A percentile compares a stretch with the other conserved stretches of the same genome.
These are phyloP conservation scores for Cassiopea xamachana DNA, from an alignment of 30 jellyfish, hydroid and myxozoan species.

Conservation along the genomic window DNA sequence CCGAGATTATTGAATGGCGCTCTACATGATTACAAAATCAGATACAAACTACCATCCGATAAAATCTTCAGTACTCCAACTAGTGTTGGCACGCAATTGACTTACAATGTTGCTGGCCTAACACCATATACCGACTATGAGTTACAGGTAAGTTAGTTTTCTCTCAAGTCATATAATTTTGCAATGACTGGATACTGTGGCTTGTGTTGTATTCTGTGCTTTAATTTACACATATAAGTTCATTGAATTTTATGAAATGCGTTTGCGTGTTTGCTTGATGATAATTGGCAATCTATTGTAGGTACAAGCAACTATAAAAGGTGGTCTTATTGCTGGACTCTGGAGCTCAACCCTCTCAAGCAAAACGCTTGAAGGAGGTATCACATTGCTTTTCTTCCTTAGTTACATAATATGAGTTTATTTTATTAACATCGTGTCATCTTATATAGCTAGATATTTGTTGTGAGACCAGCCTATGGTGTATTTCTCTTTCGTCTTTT, in stretches of 20 bases:
- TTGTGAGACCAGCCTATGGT: too few species aligned
- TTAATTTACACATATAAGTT: background rate
- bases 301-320: conserved; percentile 63
- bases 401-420: too few species aligned
- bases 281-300: background rate
- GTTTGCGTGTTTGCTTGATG: background rate
- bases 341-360: conserved; percentile 15
- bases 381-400: too few species aligned
- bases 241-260: background rate
- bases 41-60: conserved; percentile 23
- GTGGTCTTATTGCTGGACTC: conserved; percentile 28
- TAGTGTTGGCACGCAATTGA: background rate
- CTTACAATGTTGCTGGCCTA: background rate
- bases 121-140: conserved; percentile 22
- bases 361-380: conserved; percentile 48
- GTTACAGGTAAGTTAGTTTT: conserved; percentile 7
- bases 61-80: background rate
- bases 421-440: too few species aligned
- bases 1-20: conserved; percentile 72
- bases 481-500: too few species aligned
- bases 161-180: background rate
- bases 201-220: too few species aligned
- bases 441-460: too few species aligned
- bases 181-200: too few species aligned
- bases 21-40: conserved; percentile 52